A percentile compares a stretch with the other conserved stretches of the same genome.
These are phyloP conservation scores for Sminthurides aquaticus DNA, from an alignment of 2,888 invertebrate species.

Conservation along the genomic window DNA sequence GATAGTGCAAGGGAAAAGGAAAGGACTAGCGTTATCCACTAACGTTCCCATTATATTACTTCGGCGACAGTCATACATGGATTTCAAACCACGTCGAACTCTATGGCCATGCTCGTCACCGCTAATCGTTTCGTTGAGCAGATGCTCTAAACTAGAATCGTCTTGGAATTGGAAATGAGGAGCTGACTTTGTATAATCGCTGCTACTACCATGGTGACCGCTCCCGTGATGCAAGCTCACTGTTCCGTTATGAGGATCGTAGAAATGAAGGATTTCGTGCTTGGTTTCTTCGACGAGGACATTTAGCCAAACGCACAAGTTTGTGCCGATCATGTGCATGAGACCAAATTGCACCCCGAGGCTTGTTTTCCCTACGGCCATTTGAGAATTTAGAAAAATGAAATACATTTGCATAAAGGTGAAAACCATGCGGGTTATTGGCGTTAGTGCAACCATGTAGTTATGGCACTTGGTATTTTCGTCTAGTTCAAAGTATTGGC, in stretches of 20 bases:
- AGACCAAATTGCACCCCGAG: slow-evolving; percentile 52
- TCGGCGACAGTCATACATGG: slow-evolving; percentile 46
- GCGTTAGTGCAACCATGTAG: slow-evolving; percentile 78
- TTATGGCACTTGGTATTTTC: slow-evolving; percentile 86
- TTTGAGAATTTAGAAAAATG: slow-evolving; percentile 72
- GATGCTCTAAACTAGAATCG: too few species aligned
- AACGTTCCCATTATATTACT: slow-evolving; percentile 55
- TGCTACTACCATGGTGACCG: background rate
- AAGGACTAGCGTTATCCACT: slow-evolving; percentile 64
- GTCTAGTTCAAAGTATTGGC: slow-evolving; percentile 87
- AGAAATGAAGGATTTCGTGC: slow-evolving; percentile 47
- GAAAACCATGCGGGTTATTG: slow-evolving; percentile 87
- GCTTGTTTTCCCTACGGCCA: slow-evolving; percentile 37
- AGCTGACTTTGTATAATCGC: background rate
- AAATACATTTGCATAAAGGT: slow-evolving; percentile 98
- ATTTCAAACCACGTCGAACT: slow-evolving; percentile 36
- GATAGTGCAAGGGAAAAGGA: slow-evolving; percentile 81
- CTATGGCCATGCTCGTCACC: slow-evolving; percentile 20
- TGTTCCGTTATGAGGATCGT: slow-evolving; percentile 39
- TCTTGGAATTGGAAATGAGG: background rate
- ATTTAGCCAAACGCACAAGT: slow-evolving; percentile 53
- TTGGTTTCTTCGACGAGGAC: slow-evolving; percentile 50
- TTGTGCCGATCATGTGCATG: slow-evolving; percentile 54
- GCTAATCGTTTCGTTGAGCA: background rate
- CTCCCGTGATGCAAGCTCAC: slow-evolving; percentile 4